These are phyloP conservation scores for Cheilosia soror DNA, from an alignment of 2,888 invertebrate genomes.

Conservation along the genomic window DNA sequence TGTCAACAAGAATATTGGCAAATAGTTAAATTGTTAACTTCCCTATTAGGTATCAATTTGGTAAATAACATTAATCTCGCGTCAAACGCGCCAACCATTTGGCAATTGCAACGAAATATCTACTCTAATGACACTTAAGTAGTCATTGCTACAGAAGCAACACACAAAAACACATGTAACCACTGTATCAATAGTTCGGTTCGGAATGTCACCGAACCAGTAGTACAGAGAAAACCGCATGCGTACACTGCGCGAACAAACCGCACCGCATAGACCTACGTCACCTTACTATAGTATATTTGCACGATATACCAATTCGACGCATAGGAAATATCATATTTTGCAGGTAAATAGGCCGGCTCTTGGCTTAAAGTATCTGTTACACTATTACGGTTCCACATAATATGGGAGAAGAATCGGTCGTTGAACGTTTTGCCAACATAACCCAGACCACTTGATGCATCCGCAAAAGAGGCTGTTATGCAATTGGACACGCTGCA, in stretches of 20 bases:
- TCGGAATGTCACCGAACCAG: slow-evolving; percentile 60
- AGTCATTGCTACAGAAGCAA: slow-evolving; percentile 47
- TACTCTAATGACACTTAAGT: slow-evolving; percentile 29
- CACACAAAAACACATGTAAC: slow-evolving; percentile 47
- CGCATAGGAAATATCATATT: slow-evolving; percentile 64
- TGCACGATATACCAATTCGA: not conserved
- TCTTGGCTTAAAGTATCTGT: slow-evolving; percentile 48
- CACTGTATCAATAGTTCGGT: not conserved
- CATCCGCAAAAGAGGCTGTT: slow-evolving; percentile 46
- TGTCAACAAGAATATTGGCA: slow-evolving; percentile 12
- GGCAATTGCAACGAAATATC: slow-evolving; percentile 43
- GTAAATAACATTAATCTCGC: slow-evolving; percentile 13
- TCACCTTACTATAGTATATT: slow-evolving; percentile 20
- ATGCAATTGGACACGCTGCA: slow-evolving; percentile 70
- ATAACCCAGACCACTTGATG: slow-evolving; percentile 54
- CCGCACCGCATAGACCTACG: not conserved
- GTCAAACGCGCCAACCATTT: slow-evolving; percentile 25
- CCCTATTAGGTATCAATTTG: slow-evolving; percentile 33
- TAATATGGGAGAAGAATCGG: slow-evolving; percentile 54
- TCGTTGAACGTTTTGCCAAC: slow-evolving; percentile 55
- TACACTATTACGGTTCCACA: slow-evolving; percentile 54
- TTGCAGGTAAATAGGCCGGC: slow-evolving; percentile 59
- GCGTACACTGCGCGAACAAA: slow-evolving; percentile 37
- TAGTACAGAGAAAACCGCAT: slow-evolving; percentile 54
- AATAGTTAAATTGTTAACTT: slow-evolving; percentile 36